These are phyloP conservation scores for Margarornis squamiger DNA, from an alignment of 2,797 vertebrate species.

Conservation along the genomic window DNA sequence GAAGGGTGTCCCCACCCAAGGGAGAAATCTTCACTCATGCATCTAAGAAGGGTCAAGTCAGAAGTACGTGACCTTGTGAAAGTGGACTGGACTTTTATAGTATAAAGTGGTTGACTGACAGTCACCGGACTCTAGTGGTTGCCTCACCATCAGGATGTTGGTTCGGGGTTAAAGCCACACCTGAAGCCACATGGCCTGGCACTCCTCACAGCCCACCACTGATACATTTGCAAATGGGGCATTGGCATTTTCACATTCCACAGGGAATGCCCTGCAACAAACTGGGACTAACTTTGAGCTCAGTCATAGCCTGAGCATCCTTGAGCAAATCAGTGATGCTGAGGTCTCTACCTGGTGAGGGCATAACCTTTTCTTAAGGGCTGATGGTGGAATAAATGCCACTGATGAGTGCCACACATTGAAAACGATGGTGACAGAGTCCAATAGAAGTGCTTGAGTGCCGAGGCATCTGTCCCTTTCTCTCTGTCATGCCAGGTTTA, in stretches of 20 bases:
- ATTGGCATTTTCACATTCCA: background rate
- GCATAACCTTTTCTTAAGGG: background rate
- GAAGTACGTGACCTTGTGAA: background rate
- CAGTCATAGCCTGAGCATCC: background rate
- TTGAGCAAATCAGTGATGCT: background rate
- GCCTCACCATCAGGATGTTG: background rate
- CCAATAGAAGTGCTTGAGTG: background rate
- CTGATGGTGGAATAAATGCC: background rate
- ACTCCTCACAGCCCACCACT: background rate
- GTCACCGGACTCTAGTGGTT: background rate
- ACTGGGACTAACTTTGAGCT: background rate
- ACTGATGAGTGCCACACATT: background rate
- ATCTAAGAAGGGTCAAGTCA: background rate
- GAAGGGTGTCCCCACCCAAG: background rate
- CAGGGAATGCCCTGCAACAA: background rate
- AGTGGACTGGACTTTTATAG: background rate
- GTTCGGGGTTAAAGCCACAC: background rate
- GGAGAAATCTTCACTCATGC: background rate
- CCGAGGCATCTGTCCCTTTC: background rate
- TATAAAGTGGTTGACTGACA: background rate
- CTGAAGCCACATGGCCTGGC: background rate
- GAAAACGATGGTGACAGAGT: background rate
- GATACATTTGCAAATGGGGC: background rate
- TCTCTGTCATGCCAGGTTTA: background rate
- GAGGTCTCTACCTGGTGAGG: background rate